Evolutionary conservation across 2,797 vertebrate species (phyloP).

Genomic region (Cyclura pinguis): DNA sequence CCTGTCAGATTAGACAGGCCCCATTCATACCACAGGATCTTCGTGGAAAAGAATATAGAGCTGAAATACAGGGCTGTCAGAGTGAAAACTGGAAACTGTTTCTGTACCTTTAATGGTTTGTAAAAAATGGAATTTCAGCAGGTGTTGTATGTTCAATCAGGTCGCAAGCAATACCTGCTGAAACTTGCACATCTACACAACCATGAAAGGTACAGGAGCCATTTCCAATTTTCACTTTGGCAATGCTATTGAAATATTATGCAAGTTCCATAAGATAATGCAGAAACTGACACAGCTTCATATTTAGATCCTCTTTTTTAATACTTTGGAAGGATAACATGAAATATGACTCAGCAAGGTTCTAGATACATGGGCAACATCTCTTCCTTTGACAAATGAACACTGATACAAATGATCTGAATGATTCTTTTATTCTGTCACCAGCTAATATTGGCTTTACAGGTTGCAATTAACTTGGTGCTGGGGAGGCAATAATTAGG

Average conservation of each 20-base stretch:
- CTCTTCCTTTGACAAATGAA: constrained; percentile 4
- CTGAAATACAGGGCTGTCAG: neutral
- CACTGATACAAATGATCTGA: constrained; percentile 37
- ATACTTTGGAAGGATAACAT: neutral
- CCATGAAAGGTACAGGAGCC: too few species aligned
- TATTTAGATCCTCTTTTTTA: neutral
- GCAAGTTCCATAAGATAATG: neutral
- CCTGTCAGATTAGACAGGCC: neutral
- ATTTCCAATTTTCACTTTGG: too few species aligned
- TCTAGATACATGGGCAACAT: fast-evolving
- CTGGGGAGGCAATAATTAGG: constrained; percentile 56
- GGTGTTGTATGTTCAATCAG: too few species aligned
- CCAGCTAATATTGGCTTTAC: constrained; percentile 54
- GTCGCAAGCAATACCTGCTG: too few species aligned
- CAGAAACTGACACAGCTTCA: neutral
- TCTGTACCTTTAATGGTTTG: too few species aligned
- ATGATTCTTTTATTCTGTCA: constrained; percentile 56
- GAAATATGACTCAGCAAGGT: constrained; percentile 10
- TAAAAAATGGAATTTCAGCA: too few species aligned
- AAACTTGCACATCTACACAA: too few species aligned
- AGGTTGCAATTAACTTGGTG: constrained; percentile 62
- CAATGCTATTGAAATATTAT: neutral
- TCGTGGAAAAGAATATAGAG: neutral
- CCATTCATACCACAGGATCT: neutral
- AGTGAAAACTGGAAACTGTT: too few species aligned